Evolutionary conservation across 2,888 invertebrate genomes (phyloP).

Genomic region (Pseudococcus longispinus): DNA sequence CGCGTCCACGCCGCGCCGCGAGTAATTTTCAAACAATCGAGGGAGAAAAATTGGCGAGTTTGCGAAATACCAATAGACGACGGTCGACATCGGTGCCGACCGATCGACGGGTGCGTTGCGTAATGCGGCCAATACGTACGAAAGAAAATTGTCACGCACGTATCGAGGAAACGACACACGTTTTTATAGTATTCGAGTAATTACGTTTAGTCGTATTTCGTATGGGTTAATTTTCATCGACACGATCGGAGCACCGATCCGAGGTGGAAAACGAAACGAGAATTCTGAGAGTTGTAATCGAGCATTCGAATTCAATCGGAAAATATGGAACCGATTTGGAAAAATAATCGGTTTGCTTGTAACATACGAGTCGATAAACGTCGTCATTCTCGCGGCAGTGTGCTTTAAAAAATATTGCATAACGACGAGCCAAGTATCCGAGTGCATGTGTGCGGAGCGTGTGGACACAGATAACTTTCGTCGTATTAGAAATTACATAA

Average conservation of each 20-base stretch:
- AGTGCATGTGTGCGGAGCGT: not conserved
- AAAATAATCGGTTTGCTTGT: not conserved
- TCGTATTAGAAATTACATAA: not conserved
- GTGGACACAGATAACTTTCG: not conserved
- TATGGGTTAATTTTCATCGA: not conserved
- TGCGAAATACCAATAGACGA: not conserved
- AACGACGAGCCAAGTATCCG: not conserved
- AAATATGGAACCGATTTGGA: not conserved
- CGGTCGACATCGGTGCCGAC: not conserved
- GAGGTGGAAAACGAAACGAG: not conserved
- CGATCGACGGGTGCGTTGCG: not conserved
- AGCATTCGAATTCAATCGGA: not conserved
- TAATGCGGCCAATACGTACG: no score
- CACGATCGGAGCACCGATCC: not conserved
- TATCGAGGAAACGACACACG: not conserved
- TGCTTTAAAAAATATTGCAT: not conserved
- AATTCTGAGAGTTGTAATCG: not conserved
- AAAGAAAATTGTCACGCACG: not conserved
- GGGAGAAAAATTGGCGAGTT: not conserved
- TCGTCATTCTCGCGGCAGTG: not conserved
- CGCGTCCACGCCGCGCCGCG: not conserved
- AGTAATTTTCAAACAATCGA: not conserved
- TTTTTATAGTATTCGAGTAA: not conserved
- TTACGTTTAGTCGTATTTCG: not conserved
- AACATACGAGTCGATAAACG: not conserved